Conservation (phyloP, 2,113 vertebrate genomes). For the Paradoxurus hermaphroditus region DNA sequence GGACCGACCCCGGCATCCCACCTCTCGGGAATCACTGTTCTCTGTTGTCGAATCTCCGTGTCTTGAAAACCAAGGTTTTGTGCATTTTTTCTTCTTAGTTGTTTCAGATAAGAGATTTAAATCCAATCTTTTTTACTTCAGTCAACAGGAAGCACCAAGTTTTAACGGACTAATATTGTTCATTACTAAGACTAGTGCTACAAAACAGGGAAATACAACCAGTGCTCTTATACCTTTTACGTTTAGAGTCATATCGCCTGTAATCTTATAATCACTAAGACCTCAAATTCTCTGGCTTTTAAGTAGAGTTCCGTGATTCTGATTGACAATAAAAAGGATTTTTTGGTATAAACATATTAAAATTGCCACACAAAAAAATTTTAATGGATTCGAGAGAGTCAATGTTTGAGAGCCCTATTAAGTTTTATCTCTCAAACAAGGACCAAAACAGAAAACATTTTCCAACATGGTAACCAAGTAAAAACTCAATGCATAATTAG, state of each 20-base stretch:
- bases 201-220: background rate
- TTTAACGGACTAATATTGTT: background rate
- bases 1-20: no score
- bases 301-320: background rate
- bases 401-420: background rate
- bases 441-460: slow-evolving; percentile 24
- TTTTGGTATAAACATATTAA: background rate
- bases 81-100: background rate
- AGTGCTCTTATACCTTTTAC: background rate
- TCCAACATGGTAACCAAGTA: background rate
- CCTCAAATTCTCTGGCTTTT: background rate
- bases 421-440: slow-evolving; percentile 6
- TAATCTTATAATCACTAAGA: background rate
- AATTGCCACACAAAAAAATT: background rate
- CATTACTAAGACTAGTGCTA: background rate
- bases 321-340: background rate
- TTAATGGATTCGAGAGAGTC: background rate
- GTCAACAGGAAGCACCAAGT: background rate
- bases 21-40: background rate
- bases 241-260: background rate
- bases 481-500: background rate
- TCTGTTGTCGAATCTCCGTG: background rate
- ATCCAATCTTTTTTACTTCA: background rate
- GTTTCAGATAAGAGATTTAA: background rate
- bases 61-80: background rate